These are phyloP conservation scores for Patiria miniata DNA, from an alignment of 35 echinoderm and acorn worm species.

Conservation along the genomic window DNA sequence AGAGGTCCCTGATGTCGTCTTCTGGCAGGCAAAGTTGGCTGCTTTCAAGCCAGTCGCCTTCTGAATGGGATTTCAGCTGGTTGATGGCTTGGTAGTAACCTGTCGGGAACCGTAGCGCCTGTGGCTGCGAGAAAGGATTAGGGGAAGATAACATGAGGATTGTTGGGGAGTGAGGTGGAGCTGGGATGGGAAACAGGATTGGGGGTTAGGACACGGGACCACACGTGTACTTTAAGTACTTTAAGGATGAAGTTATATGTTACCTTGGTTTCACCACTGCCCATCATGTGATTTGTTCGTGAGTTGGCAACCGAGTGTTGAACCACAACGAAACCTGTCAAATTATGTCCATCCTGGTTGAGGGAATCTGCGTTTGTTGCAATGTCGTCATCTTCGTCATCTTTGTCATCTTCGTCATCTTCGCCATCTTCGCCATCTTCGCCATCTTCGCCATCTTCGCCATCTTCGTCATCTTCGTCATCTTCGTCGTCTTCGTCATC, in stretches of 20 bases:
- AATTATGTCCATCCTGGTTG: neutral
- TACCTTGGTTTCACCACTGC: neutral
- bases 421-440: slow-evolving; percentile 14
- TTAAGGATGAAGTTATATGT: slow-evolving; percentile 10
- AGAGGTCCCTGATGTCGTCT: neutral
- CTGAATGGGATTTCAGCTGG: neutral
- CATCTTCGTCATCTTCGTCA: neutral
- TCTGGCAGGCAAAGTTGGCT: neutral
- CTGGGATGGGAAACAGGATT: too few relatives aligned
- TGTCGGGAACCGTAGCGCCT: slow-evolving; percentile 4
- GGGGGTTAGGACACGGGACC: too few relatives aligned
- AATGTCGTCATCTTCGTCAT: neutral
- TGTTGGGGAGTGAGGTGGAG: too few relatives aligned
- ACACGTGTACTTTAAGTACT: too few relatives aligned
- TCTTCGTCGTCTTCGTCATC: slow-evolving; percentile 27
- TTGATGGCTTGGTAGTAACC: slow-evolving; percentile 21
- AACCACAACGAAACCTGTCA: neutral
- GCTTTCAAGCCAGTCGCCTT: neutral
- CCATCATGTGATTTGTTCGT: slow-evolving; percentile 55
- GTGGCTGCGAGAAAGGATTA: slow-evolving; percentile 32
- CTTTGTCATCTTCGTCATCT: slow-evolving; percentile 16
- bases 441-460: neutral
- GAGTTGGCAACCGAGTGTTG: neutral
- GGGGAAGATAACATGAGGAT: too few relatives aligned
- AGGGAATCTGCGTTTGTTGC: neutral